Evolutionary conservation across 2,888 invertebrate genomes (phyloP).

Genomic region (Drosophila hamatofila): DNA sequence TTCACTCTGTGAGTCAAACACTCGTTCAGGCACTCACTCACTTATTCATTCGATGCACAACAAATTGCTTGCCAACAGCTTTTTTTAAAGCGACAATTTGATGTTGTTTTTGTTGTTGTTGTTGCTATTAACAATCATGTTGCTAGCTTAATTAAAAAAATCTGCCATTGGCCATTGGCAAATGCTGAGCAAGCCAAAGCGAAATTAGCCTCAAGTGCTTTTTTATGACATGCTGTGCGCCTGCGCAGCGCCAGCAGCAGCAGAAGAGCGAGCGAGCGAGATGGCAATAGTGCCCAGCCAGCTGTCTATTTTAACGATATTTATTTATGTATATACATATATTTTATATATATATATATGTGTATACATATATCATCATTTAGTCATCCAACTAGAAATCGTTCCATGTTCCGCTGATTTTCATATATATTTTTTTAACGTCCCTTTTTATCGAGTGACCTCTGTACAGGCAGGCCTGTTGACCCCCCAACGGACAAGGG

Average conservation of each 20-base stretch:
- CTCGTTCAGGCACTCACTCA: conserved; percentile 35
- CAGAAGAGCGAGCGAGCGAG: conserved; percentile 15
- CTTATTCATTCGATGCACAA: conserved; percentile 55
- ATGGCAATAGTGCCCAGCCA: conserved; percentile 36
- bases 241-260: conserved; percentile 45
- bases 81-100: conserved; percentile 50
- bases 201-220: conserved; percentile 77
- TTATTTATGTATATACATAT: neutral
- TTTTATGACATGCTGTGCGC: conserved; percentile 69
- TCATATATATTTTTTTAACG: conserved; percentile 51
- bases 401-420: conserved; percentile 52
- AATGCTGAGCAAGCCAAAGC: conserved; percentile 49
- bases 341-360: neutral
- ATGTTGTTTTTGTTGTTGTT: conserved; percentile 19
- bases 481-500: conserved; percentile 64
- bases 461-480: conserved; percentile 49
- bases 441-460: conserved; percentile 65
- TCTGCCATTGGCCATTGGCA: conserved; percentile 36
- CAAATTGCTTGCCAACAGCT: conserved; percentile 63
- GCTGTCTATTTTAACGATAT: conserved; percentile 54
- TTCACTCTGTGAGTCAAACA: conserved; percentile 30
- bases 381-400: conserved; percentile 43
- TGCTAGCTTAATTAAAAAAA: conserved; percentile 72
- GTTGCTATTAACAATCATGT: conserved; percentile 51
- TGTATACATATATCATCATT: conserved; percentile 44